A percentile compares a stretch with the other conserved stretches of the same genome.
phyloP scores from a whole-genome alignment of 1,140 invertebrate species.

The Saccostrea glomerata region DNA sequence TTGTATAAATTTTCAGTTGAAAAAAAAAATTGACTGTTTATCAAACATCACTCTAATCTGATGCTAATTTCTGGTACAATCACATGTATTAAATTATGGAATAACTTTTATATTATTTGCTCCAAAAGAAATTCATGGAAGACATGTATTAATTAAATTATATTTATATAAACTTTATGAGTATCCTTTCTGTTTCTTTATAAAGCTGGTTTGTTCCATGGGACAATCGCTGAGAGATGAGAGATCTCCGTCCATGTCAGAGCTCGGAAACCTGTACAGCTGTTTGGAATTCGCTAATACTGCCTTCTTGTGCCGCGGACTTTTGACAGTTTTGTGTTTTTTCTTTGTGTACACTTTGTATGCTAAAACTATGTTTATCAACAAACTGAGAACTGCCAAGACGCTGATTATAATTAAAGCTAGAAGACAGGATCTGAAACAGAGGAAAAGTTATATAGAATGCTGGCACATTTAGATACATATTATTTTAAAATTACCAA shows the following conservation, averaged over 20 bases:
- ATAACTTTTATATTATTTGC: too few relatives aligned
- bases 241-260: slow-evolving; percentile 35
- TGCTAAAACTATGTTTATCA: slow-evolving; percentile 48
- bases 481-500: too few relatives aligned
- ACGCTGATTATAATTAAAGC: slow-evolving; percentile 50
- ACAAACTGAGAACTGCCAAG: slow-evolving; percentile 45
- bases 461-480: too few relatives aligned
- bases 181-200: slow-evolving; percentile 6
- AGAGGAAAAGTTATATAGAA: not conserved
- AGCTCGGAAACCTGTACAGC: slow-evolving; percentile 28
- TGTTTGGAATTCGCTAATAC: slow-evolving; percentile 28
- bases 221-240: slow-evolving; percentile 55
- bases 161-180: not conserved
- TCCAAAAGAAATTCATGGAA: too few relatives aligned
- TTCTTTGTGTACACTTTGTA: slow-evolving; percentile 48
- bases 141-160: too few relatives aligned
- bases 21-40: too few relatives aligned
- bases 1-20: too few relatives aligned
- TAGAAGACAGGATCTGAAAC: slow-evolving; percentile 36
- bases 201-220: slow-evolving; percentile 48
- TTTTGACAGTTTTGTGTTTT: slow-evolving; percentile 40
- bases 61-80: too few relatives aligned
- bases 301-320: not conserved
- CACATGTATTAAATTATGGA: too few relatives aligned
- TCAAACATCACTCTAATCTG: too few relatives aligned